Percentiles rank a stretch among this genome's conserved stretches.
Evolutionary conservation across 2,113 vertebrate species (phyloP).

Genomic region (Cygnus buccinator): DNA sequence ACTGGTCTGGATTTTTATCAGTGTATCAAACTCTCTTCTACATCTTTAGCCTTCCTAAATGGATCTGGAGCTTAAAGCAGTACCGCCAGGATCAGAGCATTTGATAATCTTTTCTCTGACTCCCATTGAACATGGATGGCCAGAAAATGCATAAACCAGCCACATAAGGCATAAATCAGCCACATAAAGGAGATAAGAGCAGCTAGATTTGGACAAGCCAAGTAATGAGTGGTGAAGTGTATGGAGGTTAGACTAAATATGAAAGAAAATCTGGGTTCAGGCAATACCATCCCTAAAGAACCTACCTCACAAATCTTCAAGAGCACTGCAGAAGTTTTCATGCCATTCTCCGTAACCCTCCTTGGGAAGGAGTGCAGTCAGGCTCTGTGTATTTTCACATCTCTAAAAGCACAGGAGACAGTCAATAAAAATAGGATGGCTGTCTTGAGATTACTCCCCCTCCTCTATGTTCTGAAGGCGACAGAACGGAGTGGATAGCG

Average conservation of each 20-base stretch:
- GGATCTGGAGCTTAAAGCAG: background rate
- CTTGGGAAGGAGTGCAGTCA: constrained; percentile 44
- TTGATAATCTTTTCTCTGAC: background rate
- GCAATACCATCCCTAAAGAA: background rate
- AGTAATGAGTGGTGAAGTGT: rapidly evolving
- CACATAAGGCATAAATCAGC: too few species aligned
- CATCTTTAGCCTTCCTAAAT: background rate
- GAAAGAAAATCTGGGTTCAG: background rate
- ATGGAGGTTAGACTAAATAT: background rate
- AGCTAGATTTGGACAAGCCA: background rate
- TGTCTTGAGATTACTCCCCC: constrained; percentile 72
- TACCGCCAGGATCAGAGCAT: background rate
- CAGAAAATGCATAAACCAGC: background rate
- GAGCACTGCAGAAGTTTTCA: background rate
- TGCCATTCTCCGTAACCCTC: background rate
- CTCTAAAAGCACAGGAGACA: constrained; percentile 62
- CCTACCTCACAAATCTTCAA: background rate
- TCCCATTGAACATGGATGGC: background rate
- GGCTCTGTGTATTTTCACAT: constrained; percentile 53
- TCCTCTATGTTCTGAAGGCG: constrained; percentile 49
- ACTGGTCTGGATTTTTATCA: background rate
- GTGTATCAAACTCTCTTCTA: background rate
- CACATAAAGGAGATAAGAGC: background rate
- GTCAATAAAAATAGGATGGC: constrained; percentile 72
- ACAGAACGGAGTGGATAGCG: constrained; percentile 69